Conservation (phyloP, 2,113 vertebrate species). For the Oryzias celebensis region DNA sequence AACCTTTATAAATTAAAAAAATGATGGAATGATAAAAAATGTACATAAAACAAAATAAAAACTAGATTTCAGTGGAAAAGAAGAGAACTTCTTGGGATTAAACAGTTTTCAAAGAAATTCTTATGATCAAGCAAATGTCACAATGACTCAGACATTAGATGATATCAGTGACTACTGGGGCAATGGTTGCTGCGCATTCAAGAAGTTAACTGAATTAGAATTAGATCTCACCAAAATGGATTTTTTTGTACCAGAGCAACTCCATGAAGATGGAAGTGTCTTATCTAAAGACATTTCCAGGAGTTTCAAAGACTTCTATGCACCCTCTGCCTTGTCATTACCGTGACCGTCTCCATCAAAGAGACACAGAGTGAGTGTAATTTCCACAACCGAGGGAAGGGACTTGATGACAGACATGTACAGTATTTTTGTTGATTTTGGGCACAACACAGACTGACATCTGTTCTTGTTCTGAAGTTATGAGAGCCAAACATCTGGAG, state of each 20-base stretch:
- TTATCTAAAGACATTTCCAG: constrained; percentile 34
- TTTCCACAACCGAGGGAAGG: constrained; percentile 53
- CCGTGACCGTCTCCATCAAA: constrained; percentile 38
- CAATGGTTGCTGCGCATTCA: background rate
- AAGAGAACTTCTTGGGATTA: background rate
- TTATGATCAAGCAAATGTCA: background rate
- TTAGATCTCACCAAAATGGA: constrained; percentile 33
- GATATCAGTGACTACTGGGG: background rate
- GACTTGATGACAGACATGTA: constrained; percentile 29
- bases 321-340: constrained; percentile 66
- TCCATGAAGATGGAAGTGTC: constrained; percentile 34
- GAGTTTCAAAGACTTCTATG: constrained; percentile 26
- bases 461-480: constrained; percentile 58
- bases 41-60: too few species aligned
- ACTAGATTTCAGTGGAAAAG: too few species aligned
- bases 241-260: constrained; percentile 44
- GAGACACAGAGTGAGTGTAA: constrained; percentile 39
- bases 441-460: constrained; percentile 44
- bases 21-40: too few species aligned
- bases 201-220: constrained; percentile 36
- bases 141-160: constrained; percentile 20
- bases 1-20: too few species aligned
- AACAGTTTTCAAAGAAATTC: constrained; percentile 4
- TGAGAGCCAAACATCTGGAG: constrained; percentile 64
- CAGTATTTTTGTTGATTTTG: constrained; percentile 42